Evolutionary conservation across 2,113 vertebrate species (phyloP).

Genomic region (Plestiodon gilberti): DNA sequence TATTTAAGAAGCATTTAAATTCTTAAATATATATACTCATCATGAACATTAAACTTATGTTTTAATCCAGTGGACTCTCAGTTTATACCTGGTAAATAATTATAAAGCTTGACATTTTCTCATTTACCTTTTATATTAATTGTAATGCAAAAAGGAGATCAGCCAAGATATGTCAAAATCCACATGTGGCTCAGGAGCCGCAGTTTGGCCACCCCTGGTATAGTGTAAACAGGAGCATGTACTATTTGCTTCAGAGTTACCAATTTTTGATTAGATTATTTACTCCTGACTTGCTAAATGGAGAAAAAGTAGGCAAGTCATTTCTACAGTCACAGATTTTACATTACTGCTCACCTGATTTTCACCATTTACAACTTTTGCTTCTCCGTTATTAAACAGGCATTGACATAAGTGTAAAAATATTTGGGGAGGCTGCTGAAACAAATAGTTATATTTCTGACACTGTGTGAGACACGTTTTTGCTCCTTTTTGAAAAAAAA

Average conservation of each 20-base stretch:
- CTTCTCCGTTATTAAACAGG: slow-evolving; percentile 11
- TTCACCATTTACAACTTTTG: slow-evolving; percentile 5
- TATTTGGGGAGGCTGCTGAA: slow-evolving; percentile 31
- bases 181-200: no score
- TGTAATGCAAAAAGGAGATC: no score
- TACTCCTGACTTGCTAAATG: background rate
- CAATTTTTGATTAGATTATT: background rate
- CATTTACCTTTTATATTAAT: no score
- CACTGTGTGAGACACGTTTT: slow-evolving; percentile 12
- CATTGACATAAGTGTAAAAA: slow-evolving; percentile 42
- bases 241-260: background rate
- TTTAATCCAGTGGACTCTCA: no score
- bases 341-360: slow-evolving; percentile 3
- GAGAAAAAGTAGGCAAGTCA: background rate
- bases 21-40: no score
- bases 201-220: no score
- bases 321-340: background rate
- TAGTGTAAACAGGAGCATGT: background rate
- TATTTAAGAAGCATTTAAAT: no score
- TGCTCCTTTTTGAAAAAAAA: slow-evolving; percentile 20
- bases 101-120: no score
- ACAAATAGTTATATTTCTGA: slow-evolving; percentile 39
- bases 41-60: no score
- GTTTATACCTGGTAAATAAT: no score
- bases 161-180: no score